Evolutionary conservation across 1,140 invertebrate species (phyloP).

Genomic region (Augochlora pura): DNA sequence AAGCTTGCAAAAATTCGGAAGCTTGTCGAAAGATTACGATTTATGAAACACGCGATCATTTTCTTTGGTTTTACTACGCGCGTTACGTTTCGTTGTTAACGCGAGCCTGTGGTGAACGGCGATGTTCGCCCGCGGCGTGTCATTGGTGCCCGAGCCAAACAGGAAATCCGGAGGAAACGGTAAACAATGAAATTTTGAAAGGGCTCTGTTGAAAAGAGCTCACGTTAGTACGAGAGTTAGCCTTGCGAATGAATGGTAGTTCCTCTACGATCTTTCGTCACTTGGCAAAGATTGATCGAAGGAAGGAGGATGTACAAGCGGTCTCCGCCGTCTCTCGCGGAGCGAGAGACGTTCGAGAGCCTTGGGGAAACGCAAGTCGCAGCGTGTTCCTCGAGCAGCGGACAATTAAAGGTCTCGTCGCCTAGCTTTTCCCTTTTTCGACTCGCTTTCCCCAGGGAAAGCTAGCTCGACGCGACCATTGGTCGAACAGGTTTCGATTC

Average conservation of each 20-base stretch:
- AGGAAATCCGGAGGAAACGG: neutral
- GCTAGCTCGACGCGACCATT: too few species aligned
- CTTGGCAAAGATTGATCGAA: conserved; percentile 6
- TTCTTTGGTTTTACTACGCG: neutral
- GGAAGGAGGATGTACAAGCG: neutral
- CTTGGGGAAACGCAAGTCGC: neutral
- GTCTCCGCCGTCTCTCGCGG: neutral
- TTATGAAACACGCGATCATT: too few species aligned
- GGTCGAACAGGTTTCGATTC: too few species aligned
- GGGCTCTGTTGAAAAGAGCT: neutral
- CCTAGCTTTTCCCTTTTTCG: too few species aligned
- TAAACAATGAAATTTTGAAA: conserved; percentile 12
- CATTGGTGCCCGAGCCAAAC: neutral
- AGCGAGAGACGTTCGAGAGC: neutral
- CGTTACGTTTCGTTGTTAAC: neutral
- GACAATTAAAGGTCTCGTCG: neutral
- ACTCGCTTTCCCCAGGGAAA: too few species aligned
- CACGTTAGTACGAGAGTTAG: neutral
- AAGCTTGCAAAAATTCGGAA: too few species aligned
- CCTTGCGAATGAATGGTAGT: neutral
- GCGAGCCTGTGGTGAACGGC: neutral
- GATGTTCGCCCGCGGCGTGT: neutral
- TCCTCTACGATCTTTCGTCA: neutral
- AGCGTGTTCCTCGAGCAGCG: neutral
- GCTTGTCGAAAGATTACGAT: too few species aligned